phyloP scores from a whole-genome alignment of 2,888 invertebrate species.

The Drosophila mercatorum region DNA sequence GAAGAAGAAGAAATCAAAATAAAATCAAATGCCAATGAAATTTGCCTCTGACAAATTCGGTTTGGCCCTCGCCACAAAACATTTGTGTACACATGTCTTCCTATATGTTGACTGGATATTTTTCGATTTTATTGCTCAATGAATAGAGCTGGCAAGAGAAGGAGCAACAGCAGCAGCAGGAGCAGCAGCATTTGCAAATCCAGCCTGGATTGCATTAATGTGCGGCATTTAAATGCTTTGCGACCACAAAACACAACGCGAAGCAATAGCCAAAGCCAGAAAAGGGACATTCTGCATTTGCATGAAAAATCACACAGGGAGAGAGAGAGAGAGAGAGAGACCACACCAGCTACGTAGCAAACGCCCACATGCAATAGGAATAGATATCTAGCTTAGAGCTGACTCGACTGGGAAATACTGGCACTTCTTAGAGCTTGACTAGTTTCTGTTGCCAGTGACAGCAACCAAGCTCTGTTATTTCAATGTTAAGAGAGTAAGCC shows the following conservation, averaged over 20 bases:
- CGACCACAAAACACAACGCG: conserved; percentile 76
- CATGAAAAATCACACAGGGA: conserved; percentile 55
- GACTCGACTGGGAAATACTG: conserved; percentile 21
- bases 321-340: conserved; percentile 12
- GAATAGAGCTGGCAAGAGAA: conserved; percentile 30
- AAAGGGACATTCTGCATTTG: conserved; percentile 70
- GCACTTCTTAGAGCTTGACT: background rate
- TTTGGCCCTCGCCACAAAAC: conserved; percentile 26
- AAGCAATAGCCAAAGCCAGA: conserved; percentile 52
- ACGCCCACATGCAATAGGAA: background rate
- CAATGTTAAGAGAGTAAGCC: too few relatives aligned
- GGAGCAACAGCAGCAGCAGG: background rate
- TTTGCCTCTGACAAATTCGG: conserved; percentile 47
- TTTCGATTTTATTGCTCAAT: conserved; percentile 75
- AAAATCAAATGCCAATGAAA: conserved; percentile 49
- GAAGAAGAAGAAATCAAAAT: conserved; percentile 23
- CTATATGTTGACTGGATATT: conserved; percentile 38
- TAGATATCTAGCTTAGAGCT: background rate
- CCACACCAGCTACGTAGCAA: conserved; percentile 13
- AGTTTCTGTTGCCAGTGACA: background rate
- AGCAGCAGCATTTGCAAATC: conserved; percentile 28
- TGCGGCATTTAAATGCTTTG: conserved; percentile 74
- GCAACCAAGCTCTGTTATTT: too few relatives aligned
- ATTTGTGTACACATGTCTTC: conserved; percentile 21
- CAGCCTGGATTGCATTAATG: conserved; percentile 67